phyloP scores from a whole-genome alignment of 2,888 invertebrate genomes.

The Hemistola chrysoprasaria region DNA sequence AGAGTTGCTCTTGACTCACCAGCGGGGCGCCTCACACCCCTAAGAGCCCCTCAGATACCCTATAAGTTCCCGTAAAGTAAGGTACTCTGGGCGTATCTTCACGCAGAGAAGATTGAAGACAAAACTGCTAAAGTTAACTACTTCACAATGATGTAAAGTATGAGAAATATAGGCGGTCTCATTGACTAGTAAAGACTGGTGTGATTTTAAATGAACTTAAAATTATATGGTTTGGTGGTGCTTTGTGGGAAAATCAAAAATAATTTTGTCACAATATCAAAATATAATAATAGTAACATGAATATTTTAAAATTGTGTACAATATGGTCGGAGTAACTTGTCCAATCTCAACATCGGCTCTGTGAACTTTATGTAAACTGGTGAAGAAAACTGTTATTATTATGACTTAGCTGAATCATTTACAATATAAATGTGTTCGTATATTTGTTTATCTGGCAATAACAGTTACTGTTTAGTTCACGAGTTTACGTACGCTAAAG shows the following conservation, averaged over 20 bases:
- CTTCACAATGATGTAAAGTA: conserved; percentile 36
- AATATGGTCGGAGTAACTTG: too few species aligned
- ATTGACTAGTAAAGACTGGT: conserved; percentile 17
- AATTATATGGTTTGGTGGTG: conserved; percentile 23
- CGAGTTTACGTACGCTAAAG: too few species aligned
- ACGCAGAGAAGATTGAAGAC: conserved; percentile 58
- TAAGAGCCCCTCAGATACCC: conserved; percentile 21
- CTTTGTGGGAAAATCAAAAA: conserved; percentile 23
- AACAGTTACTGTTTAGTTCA: too few species aligned
- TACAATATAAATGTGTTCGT: too few species aligned
- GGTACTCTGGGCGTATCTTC: conserved; percentile 41
- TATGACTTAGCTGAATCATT: too few species aligned
- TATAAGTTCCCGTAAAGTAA: not conserved
- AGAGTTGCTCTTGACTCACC: conserved; percentile 49
- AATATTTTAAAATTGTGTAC: too few species aligned
- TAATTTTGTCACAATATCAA: conserved; percentile 5
- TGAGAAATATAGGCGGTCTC: conserved; percentile 46
- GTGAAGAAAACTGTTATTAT: too few species aligned
- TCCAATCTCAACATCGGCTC: too few species aligned
- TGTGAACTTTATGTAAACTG: too few species aligned
- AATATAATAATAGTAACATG: too few species aligned
- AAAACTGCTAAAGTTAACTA: conserved; percentile 31
- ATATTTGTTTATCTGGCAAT: too few species aligned
- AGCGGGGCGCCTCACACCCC: conserved; percentile 51
- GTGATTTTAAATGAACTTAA: conserved; percentile 18